Evolutionary conservation across 2,113 vertebrate species (phyloP).

Genomic region (Coturnix japonica): DNA sequence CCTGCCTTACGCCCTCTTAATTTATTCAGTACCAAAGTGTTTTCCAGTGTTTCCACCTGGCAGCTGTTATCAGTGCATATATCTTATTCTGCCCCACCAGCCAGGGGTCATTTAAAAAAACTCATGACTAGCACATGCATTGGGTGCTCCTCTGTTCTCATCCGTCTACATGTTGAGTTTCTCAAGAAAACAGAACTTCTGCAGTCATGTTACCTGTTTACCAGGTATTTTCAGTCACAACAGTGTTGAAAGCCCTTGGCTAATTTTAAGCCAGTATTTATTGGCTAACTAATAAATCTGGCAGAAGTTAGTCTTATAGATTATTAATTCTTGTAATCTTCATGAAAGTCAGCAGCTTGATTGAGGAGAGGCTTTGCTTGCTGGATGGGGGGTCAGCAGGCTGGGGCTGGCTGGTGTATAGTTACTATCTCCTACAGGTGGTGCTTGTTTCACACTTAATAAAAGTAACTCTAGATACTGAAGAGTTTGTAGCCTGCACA

Average conservation of each 20-base stretch:
- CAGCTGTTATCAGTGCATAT: not conserved
- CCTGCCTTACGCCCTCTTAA: not conserved
- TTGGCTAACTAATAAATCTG: not conserved
- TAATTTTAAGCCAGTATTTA: not conserved
- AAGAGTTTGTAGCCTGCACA: not conserved
- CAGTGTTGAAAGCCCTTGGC: not conserved
- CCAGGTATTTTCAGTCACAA: not conserved
- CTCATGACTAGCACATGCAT: rapidly evolving
- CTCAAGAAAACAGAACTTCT: not conserved
- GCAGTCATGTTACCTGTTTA: not conserved
- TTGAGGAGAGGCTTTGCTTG: not conserved
- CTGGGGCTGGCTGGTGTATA: not conserved
- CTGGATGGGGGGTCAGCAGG: rapidly evolving
- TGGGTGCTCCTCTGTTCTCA: not conserved
- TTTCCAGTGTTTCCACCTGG: not conserved
- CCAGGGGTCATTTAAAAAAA: too few species aligned
- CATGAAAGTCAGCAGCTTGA: not conserved
- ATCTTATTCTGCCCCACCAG: not conserved
- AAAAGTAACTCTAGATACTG: not conserved
- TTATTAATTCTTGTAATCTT: not conserved
- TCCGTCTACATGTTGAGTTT: rapidly evolving
- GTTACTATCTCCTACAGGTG: not conserved
- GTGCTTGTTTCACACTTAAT: not conserved
- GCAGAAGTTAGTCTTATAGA: not conserved
- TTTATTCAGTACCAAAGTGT: not conserved